Conservation (phyloP, 2,797 vertebrate species). For the Acropternis orthonyx region DNA sequence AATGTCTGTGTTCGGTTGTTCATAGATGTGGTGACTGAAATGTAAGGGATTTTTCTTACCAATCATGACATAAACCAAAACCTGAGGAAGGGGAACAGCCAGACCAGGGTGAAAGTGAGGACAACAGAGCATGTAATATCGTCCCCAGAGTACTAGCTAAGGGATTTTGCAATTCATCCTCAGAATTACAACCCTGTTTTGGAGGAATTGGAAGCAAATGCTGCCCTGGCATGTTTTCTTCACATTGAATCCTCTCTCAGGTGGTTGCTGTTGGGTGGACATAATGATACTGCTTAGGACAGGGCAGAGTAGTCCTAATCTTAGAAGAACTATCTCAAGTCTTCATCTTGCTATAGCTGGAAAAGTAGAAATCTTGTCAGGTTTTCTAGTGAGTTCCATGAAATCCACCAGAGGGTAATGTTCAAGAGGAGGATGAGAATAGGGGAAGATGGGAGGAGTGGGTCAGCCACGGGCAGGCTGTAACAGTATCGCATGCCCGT, state of each 20-base stretch:
- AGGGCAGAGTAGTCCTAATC: background rate
- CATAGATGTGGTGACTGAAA: background rate
- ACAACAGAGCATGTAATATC: background rate
- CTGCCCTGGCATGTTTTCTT: background rate
- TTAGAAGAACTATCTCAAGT: background rate
- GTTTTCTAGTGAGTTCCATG: background rate
- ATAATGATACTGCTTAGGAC: rapidly evolving
- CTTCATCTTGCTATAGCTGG: background rate
- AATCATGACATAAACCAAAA: background rate
- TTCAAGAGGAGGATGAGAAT: background rate
- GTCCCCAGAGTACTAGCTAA: background rate
- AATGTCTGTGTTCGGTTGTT: background rate
- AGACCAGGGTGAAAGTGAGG: background rate
- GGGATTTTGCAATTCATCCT: background rate
- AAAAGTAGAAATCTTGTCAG: background rate
- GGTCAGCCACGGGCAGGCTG: background rate
- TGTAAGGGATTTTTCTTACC: background rate
- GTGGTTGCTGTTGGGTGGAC: background rate
- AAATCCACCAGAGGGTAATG: background rate
- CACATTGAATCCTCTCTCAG: background rate
- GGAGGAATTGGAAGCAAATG: background rate
- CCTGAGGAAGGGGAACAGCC: background rate
- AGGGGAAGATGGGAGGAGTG: background rate
- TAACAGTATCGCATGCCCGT: rapidly evolving
- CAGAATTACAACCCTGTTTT: background rate